phyloP scores from a whole-genome alignment of 2,113 vertebrate genomes.

The Triplophysa siluroides region DNA sequence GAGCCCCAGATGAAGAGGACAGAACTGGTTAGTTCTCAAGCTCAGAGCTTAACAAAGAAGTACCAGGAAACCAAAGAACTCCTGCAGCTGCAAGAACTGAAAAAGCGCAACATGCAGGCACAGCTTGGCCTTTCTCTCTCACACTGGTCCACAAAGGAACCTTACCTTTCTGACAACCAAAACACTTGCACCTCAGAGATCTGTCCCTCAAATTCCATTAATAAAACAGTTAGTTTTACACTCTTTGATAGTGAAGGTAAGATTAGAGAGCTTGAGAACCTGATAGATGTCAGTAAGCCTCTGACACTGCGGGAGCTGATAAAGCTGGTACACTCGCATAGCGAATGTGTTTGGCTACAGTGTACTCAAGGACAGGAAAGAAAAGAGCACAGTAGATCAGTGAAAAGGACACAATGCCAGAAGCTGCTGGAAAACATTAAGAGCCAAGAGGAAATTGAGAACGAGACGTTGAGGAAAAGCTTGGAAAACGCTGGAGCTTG shows the following conservation, averaged over 20 bases:
- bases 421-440: constrained; percentile 71
- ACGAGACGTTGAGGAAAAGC: constrained; percentile 68
- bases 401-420: constrained; percentile 57
- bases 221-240: constrained; percentile 64
- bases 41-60: constrained; percentile 82
- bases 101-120: constrained; percentile 82
- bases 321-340: constrained; percentile 63
- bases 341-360: constrained; percentile 38
- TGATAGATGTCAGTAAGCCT: constrained; percentile 59
- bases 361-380: constrained; percentile 54
- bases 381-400: constrained; percentile 48
- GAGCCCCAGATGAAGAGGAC: constrained; percentile 80
- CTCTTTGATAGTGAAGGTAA: constrained; percentile 68
- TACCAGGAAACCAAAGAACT: constrained; percentile 85
- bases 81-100: constrained; percentile 81
- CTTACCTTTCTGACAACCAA: constrained; percentile 68
- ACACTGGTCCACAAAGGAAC: constrained; percentile 70
- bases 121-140: constrained; percentile 80
- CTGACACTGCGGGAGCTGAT: constrained; percentile 69
- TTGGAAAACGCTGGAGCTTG: constrained; percentile 72
- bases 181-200: constrained; percentile 55
- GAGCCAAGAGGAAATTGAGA: constrained; percentile 72
- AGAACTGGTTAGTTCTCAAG: constrained; percentile 83
- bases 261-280: constrained; percentile 71
- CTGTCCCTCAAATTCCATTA: constrained; percentile 62